Evolutionary conservation across 2,888 invertebrate genomes (phyloP).

Genomic region (Agrenia bidenticulata): DNA sequence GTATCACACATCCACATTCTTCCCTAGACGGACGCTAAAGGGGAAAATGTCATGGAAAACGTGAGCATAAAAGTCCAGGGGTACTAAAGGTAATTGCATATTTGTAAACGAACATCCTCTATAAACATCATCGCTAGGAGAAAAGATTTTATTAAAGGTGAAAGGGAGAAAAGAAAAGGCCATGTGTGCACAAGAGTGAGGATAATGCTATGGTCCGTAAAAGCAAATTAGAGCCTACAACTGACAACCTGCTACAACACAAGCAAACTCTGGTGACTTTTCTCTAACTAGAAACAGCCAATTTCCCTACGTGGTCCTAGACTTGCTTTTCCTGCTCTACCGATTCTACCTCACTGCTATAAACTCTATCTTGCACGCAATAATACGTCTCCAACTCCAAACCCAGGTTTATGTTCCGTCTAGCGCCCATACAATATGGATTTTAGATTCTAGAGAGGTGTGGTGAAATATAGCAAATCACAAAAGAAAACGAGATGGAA

Average conservation of each 20-base stretch:
- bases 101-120: conserved; percentile 23
- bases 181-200: conserved; percentile 12
- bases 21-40: background rate
- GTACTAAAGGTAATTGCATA: conserved; percentile 18
- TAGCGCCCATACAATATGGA: too few species aligned
- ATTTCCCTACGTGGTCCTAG: background rate
- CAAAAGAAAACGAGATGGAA: conserved; percentile 19
- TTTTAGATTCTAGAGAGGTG: background rate
- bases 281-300: too few species aligned
- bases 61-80: conserved; percentile 5
- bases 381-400: background rate
- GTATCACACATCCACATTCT: too few species aligned
- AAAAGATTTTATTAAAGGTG: conserved; percentile 16
- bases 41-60: conserved; percentile 18
- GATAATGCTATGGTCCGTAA: conserved; percentile 22
- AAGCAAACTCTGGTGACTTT: too few species aligned
- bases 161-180: conserved; percentile 13
- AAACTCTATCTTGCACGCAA: conserved; percentile 6
- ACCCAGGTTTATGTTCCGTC: too few species aligned
- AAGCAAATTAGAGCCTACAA: conserved; percentile 20
- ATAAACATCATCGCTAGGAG: conserved; percentile 19
- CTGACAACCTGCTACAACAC: background rate
- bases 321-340: background rate
- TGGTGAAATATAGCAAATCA: conserved; percentile 17
- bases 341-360: background rate